These are phyloP conservation scores for Crotalus helleri DNA, from an alignment of 2,113 vertebrate species.

Conservation along the genomic window DNA sequence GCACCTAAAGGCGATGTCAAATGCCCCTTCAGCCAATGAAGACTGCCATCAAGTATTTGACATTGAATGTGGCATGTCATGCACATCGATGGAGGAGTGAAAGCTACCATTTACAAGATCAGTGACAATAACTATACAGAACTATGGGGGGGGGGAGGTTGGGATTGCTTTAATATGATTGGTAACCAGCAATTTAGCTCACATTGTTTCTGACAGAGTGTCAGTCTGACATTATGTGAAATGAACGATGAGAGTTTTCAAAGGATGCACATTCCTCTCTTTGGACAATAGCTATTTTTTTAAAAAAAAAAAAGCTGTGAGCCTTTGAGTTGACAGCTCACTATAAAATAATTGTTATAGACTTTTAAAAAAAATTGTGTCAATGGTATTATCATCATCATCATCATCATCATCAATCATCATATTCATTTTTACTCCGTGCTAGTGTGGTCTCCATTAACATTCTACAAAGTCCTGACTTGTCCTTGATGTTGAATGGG, in stretches of 20 bases:
- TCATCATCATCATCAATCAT: background rate
- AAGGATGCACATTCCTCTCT: slow-evolving; percentile 34
- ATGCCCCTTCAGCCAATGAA: slow-evolving; percentile 65
- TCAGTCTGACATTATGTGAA: slow-evolving; percentile 73
- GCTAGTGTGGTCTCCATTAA: background rate
- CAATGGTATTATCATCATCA: background rate
- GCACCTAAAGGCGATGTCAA: slow-evolving; percentile 76
- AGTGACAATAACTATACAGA: slow-evolving; percentile 70
- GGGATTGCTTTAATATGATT: slow-evolving; percentile 78
- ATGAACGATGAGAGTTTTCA: slow-evolving; percentile 67
- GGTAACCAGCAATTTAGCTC: slow-evolving; percentile 76
- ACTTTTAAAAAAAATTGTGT: background rate
- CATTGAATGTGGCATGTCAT: slow-evolving; percentile 80
- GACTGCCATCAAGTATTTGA: slow-evolving; percentile 79
- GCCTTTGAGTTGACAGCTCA: slow-evolving; percentile 8
- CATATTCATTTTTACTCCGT: background rate
- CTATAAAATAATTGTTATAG: background rate
- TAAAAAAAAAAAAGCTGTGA: background rate
- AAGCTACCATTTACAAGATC: slow-evolving; percentile 84
- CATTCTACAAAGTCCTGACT: background rate
- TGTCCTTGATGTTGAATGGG: background rate
- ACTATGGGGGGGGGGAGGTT: slow-evolving; percentile 61
- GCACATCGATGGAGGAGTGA: slow-evolving; percentile 76
- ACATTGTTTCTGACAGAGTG: slow-evolving; percentile 85
- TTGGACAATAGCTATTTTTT: background rate